Percentiles rank a stretch among this genome's conserved stretches.
phyloP scores from a whole-genome alignment of 2,888 invertebrate genomes.

The Hyposoter didymator region DNA sequence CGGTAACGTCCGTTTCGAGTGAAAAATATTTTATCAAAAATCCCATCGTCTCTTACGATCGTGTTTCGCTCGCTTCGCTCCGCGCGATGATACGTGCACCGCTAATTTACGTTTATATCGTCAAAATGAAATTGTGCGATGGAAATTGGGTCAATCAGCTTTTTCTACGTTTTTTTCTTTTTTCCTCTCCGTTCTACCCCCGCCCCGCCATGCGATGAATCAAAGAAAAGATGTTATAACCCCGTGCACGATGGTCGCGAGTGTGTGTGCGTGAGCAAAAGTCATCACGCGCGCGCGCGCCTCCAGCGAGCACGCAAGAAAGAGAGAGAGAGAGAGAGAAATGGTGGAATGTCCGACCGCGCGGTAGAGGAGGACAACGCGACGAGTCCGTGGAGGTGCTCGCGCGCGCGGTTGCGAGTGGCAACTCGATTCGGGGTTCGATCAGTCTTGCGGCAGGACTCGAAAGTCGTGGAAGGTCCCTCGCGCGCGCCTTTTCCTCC shows the following conservation, averaged over 20 bases:
- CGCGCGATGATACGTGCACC: too few species aligned
- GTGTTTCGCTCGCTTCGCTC: too few species aligned
- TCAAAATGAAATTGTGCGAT: too few species aligned
- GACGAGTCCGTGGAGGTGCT: conserved; percentile 45
- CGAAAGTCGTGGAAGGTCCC: conserved; percentile 78
- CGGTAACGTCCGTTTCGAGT: conserved; percentile 7
- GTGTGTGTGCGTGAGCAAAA: not conserved
- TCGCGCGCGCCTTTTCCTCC: conserved; percentile 35
- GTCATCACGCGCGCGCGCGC: not conserved
- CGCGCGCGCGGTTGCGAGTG: conserved; percentile 63
- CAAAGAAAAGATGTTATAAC: conserved; percentile 35
- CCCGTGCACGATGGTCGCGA: not conserved
- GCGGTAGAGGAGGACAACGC: conserved; percentile 48
- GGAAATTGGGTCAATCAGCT: too few species aligned
- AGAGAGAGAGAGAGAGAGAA: conserved; percentile 57
- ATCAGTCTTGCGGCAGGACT: conserved; percentile 83
- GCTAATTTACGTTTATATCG: too few species aligned
- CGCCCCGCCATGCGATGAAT: too few species aligned
- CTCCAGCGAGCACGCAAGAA: conserved; percentile 25
- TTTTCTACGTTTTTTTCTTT: too few species aligned
- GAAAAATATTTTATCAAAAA: too few species aligned
- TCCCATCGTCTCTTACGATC: too few species aligned
- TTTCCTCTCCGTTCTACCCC: too few species aligned
- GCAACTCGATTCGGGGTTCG: conserved; percentile 73
- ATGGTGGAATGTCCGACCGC: conserved; percentile 60